A percentile compares a stretch with the other conserved stretches of the same genome.
Conservation (phyloP, 2,888 invertebrate genomes). For the Bugulina stolonifera region DNA sequence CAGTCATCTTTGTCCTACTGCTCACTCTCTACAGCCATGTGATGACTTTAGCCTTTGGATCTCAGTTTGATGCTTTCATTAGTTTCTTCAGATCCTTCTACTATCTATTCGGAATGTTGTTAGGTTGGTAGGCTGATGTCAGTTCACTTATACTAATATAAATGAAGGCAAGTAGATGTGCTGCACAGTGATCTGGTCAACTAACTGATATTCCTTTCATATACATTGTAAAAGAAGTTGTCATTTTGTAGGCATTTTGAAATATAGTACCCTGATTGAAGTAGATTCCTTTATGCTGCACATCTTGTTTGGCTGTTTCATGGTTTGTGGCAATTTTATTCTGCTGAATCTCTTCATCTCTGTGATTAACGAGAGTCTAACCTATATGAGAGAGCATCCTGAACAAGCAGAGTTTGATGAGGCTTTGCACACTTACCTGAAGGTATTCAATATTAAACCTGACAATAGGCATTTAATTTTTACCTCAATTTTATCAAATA, state of each 20-base stretch:
- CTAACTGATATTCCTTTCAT: too few relatives aligned
- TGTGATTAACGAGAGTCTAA: conserved; percentile 3
- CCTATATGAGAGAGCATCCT: conserved; percentile 5
- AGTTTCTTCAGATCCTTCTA: background rate
- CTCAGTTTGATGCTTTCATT: background rate
- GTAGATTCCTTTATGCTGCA: background rate
- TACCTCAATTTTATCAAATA: too few relatives aligned
- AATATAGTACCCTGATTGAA: conserved; percentile 13
- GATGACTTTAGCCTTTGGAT: background rate
- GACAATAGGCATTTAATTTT: too few relatives aligned
- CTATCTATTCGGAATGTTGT: conserved; percentile 2
- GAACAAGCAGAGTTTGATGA: conserved; percentile 4
- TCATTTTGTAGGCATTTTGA: conserved; percentile 1
- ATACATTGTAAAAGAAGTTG: background rate
- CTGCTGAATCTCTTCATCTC: conserved; percentile 13
- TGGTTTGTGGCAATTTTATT: conserved; percentile 7
- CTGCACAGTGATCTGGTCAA: too few relatives aligned
- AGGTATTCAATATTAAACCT: too few relatives aligned
- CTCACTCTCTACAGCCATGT: background rate
- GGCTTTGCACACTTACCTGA: background rate
- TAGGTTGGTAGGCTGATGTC: too few relatives aligned
- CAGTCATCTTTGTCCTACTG: background rate
- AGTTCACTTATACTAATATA: too few relatives aligned
- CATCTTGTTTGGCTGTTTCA: background rate
- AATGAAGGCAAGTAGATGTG: too few relatives aligned